Evolutionary conservation across 2,888 invertebrate genomes (phyloP), one percentile per base, ranked within the genome.

Genomic region (Listrodromus nycthemerus): DNA sequence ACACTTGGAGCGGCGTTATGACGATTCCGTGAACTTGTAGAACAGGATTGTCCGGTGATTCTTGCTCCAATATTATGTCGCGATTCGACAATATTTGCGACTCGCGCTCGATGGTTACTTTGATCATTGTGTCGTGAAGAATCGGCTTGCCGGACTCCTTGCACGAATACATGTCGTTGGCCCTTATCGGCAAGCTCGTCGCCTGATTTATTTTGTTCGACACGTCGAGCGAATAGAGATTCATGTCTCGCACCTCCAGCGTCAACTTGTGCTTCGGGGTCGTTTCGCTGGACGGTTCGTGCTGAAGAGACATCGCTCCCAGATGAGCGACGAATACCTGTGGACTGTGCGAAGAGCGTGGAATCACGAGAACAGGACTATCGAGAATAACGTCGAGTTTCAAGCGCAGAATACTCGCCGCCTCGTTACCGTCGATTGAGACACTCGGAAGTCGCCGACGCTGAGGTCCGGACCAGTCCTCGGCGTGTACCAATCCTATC

Each of bases 301-400:
- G 93, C 73, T 92, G 93, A 13, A 95, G 94, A 33, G 96, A 95
- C 92, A 98, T 98, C 92, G 97, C 97, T 52, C 99, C 99, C 86
- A 99, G 95, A 95, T 98, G 98, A 19, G 98, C 98, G 55, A 99
- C 97, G 88, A 98, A 95, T 74, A 98, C 98, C 91, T 98, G 96
- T 13, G 96, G 91, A 93, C 98, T 98, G 87, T 95, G 95, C 41
- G 96, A 95, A 10, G 96, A 95, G 85, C 97, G 95, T 0, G 99
- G 98, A 75, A 99, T 94, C 80, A 99, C 97, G 86, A 99, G 95
- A 61, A 99, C 98, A 0, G 99, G 99, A 71, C 98, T 98, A 93
- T 98, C 97, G 88, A 99, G 94, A 84, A 97, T 95, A 70, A 98
- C 95, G 92, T 97, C 96, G 83, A 98, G 94, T 80, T 96, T 96